Evolutionary conservation across 2,113 vertebrate species (phyloP).

Genomic region (Corydoras maculifer): DNA sequence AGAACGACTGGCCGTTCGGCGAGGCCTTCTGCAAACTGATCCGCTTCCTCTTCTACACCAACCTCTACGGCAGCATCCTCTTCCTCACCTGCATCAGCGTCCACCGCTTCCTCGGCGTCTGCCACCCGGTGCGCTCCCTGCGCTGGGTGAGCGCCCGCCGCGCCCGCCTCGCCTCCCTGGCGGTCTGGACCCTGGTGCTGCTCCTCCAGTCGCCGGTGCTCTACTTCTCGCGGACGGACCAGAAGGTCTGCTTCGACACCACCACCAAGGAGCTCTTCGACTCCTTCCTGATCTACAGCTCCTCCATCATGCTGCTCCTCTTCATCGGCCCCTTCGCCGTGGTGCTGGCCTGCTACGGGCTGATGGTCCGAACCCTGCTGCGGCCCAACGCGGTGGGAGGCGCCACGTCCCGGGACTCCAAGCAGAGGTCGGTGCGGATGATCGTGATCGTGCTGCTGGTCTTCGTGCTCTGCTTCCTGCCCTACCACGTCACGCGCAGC

Average conservation of each 20-base stretch:
- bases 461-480: slow-evolving; percentile 89
- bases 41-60: slow-evolving; percentile 93
- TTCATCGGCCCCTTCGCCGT: slow-evolving; percentile 79
- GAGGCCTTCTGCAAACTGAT: slow-evolving; percentile 83
- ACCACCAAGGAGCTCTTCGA: slow-evolving; percentile 79
- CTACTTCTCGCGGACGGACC: slow-evolving; percentile 79
- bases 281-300: slow-evolving; percentile 84
- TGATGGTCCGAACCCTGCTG: slow-evolving; percentile 80
- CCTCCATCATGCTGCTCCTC: slow-evolving; percentile 75
- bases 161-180: slow-evolving; percentile 66
- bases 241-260: slow-evolving; percentile 80
- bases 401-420: slow-evolving; percentile 63
- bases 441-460: slow-evolving; percentile 80
- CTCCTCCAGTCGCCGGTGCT: slow-evolving; percentile 79
- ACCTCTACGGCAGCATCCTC: slow-evolving; percentile 90
- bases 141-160: slow-evolving; percentile 75
- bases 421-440: slow-evolving; percentile 91
- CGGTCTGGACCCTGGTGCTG: slow-evolving; percentile 75
- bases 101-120: slow-evolving; percentile 85
- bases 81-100: slow-evolving; percentile 93
- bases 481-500: slow-evolving; percentile 88
- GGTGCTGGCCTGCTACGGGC: slow-evolving; percentile 81
- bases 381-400: slow-evolving; percentile 59
- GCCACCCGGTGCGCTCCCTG: slow-evolving; percentile 79
- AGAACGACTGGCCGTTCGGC: slow-evolving; percentile 89